Evolutionary conservation across 2,888 invertebrate species (phyloP).

Genomic region (Habrosyne pyritoides): DNA sequence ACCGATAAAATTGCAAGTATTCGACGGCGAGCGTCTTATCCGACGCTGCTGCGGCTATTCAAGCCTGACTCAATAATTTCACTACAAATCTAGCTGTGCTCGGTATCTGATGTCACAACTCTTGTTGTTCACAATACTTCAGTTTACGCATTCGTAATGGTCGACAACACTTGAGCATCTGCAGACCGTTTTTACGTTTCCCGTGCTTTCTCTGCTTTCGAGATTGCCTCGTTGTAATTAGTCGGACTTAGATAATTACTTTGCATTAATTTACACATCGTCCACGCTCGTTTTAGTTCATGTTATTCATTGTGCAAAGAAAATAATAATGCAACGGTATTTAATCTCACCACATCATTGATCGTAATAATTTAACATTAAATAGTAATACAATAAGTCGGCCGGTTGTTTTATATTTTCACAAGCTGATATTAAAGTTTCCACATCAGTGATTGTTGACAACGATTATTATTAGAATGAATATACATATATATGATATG

Average conservation of each 20-base stretch:
- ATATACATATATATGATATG: too few species aligned
- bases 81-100: neutral
- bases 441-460: too few species aligned
- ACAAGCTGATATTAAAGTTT: too few species aligned
- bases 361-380: neutral
- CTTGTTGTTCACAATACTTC: neutral
- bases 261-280: conserved; percentile 26
- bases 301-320: conserved; percentile 13
- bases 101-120: conserved; percentile 1
- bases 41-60: neutral
- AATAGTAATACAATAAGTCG: neutral
- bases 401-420: too few species aligned
- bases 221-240: conserved; percentile 45
- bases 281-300: neutral
- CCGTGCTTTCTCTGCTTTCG: conserved; percentile 60
- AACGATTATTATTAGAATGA: too few species aligned
- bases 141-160: neutral
- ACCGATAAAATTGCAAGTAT: conserved; percentile 4
- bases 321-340: neutral
- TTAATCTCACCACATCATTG: neutral
- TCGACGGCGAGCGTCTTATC: neutral
- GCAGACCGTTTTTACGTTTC: conserved; percentile 21
- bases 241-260: conserved; percentile 51
- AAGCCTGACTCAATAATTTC: conserved; percentile 3
- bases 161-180: conserved; percentile 10